These are phyloP conservation scores for Dendrolimus punctatus DNA, from an alignment of 1,140 invertebrate species.

Conservation along the genomic window DNA sequence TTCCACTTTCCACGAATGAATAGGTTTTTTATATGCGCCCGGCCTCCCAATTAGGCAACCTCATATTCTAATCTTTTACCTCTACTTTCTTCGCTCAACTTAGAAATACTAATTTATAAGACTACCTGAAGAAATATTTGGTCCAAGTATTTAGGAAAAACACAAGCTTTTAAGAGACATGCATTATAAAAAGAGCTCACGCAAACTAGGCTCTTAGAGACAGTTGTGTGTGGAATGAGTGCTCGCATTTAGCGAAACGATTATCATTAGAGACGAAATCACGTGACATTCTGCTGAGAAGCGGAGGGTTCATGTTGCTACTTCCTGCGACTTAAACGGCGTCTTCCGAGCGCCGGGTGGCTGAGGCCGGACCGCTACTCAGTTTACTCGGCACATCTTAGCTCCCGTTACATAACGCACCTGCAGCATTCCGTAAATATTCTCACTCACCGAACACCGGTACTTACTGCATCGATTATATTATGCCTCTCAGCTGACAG, in stretches of 20 bases:
- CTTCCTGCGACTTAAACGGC: constrained; percentile 15
- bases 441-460: constrained; percentile 46
- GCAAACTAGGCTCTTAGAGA: too few relatives aligned
- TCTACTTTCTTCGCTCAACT: too few relatives aligned
- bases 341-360: constrained; percentile 2
- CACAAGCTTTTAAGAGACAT: too few relatives aligned
- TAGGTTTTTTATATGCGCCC: constrained; percentile 25
- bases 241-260: not conserved
- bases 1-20: constrained; percentile 23
- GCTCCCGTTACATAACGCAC: constrained; percentile 63
- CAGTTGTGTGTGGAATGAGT: too few relatives aligned
- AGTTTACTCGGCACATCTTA: not conserved
- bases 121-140: constrained; percentile 2
- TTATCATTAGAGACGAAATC: constrained; percentile 7
- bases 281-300: constrained; percentile 13
- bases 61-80: not conserved
- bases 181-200: too few relatives aligned
- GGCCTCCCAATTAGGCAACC: constrained; percentile 31
- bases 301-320: constrained; percentile 11
- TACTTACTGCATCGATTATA: constrained; percentile 68
- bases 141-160: not conserved
- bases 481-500: constrained; percentile 59
- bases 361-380: not conserved
- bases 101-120: not conserved
- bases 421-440: constrained; percentile 43